A percentile compares a stretch with the other conserved stretches of the same genome.
These are phyloP conservation scores for Malthinus seriepunctatus DNA, from an alignment of 2,888 invertebrate genomes.

Conservation along the genomic window DNA sequence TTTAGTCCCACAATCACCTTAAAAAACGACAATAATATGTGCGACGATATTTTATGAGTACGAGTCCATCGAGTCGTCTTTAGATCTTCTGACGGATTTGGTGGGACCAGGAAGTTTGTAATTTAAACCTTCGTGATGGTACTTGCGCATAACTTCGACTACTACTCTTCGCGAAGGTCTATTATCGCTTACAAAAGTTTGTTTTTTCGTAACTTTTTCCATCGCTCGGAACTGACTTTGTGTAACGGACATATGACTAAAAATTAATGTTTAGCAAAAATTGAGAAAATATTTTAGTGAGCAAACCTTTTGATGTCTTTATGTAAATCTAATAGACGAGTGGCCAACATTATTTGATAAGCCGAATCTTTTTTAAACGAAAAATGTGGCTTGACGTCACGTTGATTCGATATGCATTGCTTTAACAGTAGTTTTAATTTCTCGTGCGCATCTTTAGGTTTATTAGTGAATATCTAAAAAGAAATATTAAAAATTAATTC, in stretches of 20 bases:
- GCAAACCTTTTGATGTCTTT: slow-evolving; percentile 27
- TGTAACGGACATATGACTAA: background rate
- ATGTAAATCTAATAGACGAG: slow-evolving; percentile 27
- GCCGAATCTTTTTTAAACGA: slow-evolving; percentile 22
- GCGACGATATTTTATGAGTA: too few relatives aligned
- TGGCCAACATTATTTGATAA: slow-evolving; percentile 28
- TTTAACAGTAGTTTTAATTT: slow-evolving; percentile 35
- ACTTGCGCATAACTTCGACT: background rate
- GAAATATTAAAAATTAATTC: too few relatives aligned
- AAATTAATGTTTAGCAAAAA: background rate
- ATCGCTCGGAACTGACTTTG: background rate
- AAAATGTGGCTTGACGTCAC: background rate
- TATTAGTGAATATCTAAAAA: slow-evolving; percentile 41
- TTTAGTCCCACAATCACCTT: too few relatives aligned
- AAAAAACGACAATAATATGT: too few relatives aligned
- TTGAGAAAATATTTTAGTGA: background rate
- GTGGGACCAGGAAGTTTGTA: background rate
- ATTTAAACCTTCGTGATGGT: background rate
- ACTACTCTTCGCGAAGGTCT: background rate
- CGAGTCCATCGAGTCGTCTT: background rate
- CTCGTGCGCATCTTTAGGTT: slow-evolving; percentile 28
- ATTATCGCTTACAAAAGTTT: background rate
- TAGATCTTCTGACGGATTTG: background rate
- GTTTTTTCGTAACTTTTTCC: background rate
- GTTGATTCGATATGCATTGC: slow-evolving; percentile 16